These are phyloP conservation scores for Crematogaster levior DNA, from an alignment of 2,888 invertebrate genomes.

Conservation along the genomic window DNA sequence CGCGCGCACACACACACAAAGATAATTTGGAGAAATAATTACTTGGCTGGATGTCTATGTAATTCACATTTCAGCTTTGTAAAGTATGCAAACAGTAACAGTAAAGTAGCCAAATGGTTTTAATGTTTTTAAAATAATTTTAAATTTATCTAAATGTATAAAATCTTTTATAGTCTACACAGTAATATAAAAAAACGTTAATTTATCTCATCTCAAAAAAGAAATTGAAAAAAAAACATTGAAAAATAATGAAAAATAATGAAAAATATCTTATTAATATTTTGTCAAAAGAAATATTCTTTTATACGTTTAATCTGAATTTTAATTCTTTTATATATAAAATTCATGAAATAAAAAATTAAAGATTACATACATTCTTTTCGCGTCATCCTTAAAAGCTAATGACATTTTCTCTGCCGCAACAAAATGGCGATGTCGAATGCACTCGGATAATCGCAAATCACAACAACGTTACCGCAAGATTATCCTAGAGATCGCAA, in stretches of 20 bases:
- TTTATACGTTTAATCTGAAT: background rate
- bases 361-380: background rate
- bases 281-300: background rate
- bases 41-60: too few relatives aligned
- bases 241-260: background rate
- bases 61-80: background rate
- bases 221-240: background rate
- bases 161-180: background rate
- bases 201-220: background rate
- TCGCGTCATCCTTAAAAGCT: background rate
- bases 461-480: constrained; percentile 53
- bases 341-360: background rate
- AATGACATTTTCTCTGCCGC: background rate
- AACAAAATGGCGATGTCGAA: constrained; percentile 2
- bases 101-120: background rate
- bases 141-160: background rate
- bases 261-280: background rate
- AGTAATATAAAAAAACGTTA: background rate
- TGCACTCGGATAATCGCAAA: constrained; percentile 44
- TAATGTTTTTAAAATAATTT: background rate
- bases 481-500: constrained; percentile 57
- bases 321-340: background rate
- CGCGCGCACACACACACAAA: too few relatives aligned
- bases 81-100: background rate
- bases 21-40: background rate